These are phyloP conservation scores for Planococcus citri DNA, from an alignment of 1,140 invertebrate genomes.

Conservation along the genomic window DNA sequence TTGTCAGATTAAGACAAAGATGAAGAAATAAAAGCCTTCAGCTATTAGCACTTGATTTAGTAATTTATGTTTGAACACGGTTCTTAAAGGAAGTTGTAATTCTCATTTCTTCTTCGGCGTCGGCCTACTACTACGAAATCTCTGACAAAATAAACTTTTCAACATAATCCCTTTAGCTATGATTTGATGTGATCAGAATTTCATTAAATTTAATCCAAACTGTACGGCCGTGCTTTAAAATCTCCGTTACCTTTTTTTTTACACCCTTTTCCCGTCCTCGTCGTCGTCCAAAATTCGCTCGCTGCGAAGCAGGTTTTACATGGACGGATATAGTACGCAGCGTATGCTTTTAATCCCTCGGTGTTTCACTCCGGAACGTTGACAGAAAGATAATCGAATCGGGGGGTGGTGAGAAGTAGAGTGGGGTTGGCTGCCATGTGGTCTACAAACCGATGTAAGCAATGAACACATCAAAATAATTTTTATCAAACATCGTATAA, in stretches of 20 bases:
- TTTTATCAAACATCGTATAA: too few relatives aligned
- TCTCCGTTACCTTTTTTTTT: slow-evolving; percentile 2
- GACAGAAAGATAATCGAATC: not conserved
- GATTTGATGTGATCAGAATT: slow-evolving; percentile 20
- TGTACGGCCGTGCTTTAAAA: not conserved
- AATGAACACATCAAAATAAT: too few relatives aligned
- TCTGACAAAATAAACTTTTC: slow-evolving; percentile 18
- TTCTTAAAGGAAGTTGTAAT: slow-evolving; percentile 13
- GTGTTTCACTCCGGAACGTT: not conserved
- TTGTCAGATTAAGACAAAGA: not conserved
- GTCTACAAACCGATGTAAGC: too few relatives aligned
- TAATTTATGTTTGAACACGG: slow-evolving; percentile 20
- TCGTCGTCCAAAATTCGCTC: not conserved
- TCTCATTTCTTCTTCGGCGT: slow-evolving; percentile 16
- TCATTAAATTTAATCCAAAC: slow-evolving; percentile 20
- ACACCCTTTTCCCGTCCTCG: not conserved
- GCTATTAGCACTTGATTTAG: slow-evolving; percentile 19
- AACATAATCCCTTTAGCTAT: slow-evolving; percentile 13
- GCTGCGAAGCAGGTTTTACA: not conserved
- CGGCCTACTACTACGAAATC: slow-evolving; percentile 11
- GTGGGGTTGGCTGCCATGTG: too few relatives aligned
- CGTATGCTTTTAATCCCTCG: not conserved
- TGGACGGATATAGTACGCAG: not conserved
- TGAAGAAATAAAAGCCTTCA: slow-evolving; percentile 17
- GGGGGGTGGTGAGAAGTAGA: too few relatives aligned